phyloP scores from a whole-genome alignment of 2,888 invertebrate species.

The Leucoma salicis region DNA sequence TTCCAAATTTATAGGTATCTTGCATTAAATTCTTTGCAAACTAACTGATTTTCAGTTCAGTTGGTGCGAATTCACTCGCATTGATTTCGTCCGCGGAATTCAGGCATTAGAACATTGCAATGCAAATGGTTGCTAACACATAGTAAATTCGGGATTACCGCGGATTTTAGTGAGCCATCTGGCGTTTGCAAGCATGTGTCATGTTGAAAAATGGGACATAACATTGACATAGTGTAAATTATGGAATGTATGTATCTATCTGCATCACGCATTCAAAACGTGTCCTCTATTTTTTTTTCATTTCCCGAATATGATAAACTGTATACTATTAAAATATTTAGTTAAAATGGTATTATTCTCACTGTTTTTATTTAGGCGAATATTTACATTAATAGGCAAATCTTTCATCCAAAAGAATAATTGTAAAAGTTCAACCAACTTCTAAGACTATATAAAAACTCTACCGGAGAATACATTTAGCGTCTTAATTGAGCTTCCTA shows the following conservation, averaged over 20 bases:
- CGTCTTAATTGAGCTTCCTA: too few relatives aligned
- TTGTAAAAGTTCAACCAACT: too few relatives aligned
- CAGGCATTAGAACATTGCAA: constrained; percentile 53
- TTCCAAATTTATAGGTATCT: constrained; percentile 25
- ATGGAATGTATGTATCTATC: constrained; percentile 37
- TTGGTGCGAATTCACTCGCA: constrained; percentile 51
- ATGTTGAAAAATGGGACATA: constrained; percentile 55
- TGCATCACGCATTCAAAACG: constrained; percentile 24
- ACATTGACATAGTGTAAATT: constrained; percentile 44
- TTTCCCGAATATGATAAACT: constrained; percentile 8
- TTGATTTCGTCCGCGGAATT: constrained; percentile 47
- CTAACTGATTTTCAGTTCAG: constrained; percentile 37
- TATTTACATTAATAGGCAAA: too few relatives aligned
- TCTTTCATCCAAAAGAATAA: too few relatives aligned
- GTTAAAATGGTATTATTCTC: too few relatives aligned
- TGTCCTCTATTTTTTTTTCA: constrained; percentile 12
- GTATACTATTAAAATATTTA: too few relatives aligned
- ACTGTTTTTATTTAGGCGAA: too few relatives aligned
- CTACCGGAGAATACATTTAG: too few relatives aligned
- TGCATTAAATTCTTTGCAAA: constrained; percentile 23
- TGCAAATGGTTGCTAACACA: constrained; percentile 66
- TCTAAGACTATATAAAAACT: too few relatives aligned
- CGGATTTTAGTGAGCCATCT: constrained; percentile 63
- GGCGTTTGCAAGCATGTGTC: constrained; percentile 43
- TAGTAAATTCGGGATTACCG: constrained; percentile 72